These are phyloP conservation scores for Psilopogon haemacephalus DNA, from an alignment of 2,113 vertebrate genomes.

Conservation along the genomic window DNA sequence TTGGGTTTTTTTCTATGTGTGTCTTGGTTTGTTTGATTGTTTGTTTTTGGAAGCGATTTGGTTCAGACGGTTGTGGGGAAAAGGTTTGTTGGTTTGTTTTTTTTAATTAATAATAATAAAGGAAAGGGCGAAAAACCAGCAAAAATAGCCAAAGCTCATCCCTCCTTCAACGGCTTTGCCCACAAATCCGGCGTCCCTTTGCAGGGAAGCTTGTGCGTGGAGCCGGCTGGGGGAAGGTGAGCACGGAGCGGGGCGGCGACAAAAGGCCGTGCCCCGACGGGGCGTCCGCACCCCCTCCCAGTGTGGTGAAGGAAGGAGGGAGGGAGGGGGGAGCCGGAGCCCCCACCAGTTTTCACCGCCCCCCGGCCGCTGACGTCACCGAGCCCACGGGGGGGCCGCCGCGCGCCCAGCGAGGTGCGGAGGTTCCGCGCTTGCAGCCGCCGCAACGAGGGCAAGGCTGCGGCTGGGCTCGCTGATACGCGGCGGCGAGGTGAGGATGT, in stretches of 20 bases:
- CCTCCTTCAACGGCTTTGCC: neutral
- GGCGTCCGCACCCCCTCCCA: neutral
- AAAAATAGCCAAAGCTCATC: neutral
- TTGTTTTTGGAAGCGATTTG: neutral
- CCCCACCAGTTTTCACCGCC: neutral
- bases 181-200: neutral
- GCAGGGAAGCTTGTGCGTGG: neutral
- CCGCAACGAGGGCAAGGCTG: neutral
- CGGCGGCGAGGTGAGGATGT: neutral
- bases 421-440: neutral
- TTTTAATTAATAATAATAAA: too few species aligned
- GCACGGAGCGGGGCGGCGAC: neutral
- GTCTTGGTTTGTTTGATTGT: too few species aligned
- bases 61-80: neutral
- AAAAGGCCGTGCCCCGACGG: neutral
- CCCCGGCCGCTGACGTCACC: slow-evolving; percentile 9
- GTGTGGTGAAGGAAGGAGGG: neutral
- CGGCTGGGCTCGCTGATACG: neutral
- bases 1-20: too few species aligned
- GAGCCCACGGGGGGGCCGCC: neutral
- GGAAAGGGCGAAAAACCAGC: too few species aligned
- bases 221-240: neutral
- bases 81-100: too few species aligned
- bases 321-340: neutral
- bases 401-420: neutral